Evolutionary conservation across 2,113 vertebrate species (phyloP).

Genomic region (Pampusana beccarii): DNA sequence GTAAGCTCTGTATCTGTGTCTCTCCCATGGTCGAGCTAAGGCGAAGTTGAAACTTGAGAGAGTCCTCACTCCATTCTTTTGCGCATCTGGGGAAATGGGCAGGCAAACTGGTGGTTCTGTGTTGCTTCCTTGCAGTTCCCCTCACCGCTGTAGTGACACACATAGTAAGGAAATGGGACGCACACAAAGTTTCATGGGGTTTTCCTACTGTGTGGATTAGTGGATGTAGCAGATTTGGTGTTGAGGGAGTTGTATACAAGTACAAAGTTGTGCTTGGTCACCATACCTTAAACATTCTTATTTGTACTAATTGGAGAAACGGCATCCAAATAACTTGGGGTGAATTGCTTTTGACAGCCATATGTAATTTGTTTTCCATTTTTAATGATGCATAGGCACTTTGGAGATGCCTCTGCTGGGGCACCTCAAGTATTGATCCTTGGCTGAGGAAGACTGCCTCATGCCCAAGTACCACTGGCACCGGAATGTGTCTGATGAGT

Average conservation of each 20-base stretch:
- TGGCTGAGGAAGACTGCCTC: neutral
- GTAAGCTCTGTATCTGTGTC: neutral
- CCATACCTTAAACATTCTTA: neutral
- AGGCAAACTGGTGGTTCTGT: neutral
- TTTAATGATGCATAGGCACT: neutral
- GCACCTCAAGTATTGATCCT: neutral
- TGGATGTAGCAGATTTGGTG: neutral
- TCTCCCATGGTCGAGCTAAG: neutral
- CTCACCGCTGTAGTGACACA: accelerated
- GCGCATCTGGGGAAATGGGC: neutral
- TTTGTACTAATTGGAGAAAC: constrained; percentile 20
- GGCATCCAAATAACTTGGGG: neutral
- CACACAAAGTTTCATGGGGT: neutral
- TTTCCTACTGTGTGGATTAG: neutral
- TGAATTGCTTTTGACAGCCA: constrained; percentile 52
- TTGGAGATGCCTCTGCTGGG: neutral
- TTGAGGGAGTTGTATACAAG: neutral
- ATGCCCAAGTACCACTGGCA: neutral
- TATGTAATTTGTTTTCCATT: constrained; percentile 3
- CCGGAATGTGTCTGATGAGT: neutral
- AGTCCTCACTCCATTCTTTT: neutral
- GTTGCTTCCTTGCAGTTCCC: neutral
- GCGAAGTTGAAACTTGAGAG: neutral
- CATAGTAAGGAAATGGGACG: accelerated
- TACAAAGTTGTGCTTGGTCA: neutral